These are phyloP conservation scores for Spongia lamella DNA, from an alignment of 37 sponge, comb jelly and placozoan genomes.

Conservation along the genomic window DNA sequence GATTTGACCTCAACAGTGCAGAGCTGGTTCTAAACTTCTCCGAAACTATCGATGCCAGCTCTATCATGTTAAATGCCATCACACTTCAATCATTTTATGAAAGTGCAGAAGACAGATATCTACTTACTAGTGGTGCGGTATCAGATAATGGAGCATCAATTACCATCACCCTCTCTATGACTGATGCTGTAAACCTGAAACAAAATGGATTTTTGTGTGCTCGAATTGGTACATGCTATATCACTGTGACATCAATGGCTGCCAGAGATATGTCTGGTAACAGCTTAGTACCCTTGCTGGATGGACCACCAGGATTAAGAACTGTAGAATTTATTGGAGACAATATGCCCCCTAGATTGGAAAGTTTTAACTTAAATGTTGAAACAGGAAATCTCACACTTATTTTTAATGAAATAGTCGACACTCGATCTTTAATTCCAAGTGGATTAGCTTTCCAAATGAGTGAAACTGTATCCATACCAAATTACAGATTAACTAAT, in stretches of 20 bases:
- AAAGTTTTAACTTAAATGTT: constrained; percentile 66
- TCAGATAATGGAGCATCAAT: constrained; percentile 27
- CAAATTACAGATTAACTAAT: constrained; percentile 69
- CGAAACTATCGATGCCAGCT: constrained; percentile 67
- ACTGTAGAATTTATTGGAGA: constrained; percentile 63
- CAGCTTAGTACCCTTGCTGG: constrained; percentile 19
- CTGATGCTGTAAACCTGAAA: constrained; percentile 63
- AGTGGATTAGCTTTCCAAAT: constrained; percentile 53
- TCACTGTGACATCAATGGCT: constrained; percentile 43
- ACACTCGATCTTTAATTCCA: constrained; percentile 45
- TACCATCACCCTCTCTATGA: constrained; percentile 41
- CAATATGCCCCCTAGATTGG: constrained; percentile 50
- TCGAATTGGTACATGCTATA: constrained; percentile 68
- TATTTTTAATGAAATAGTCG: constrained; percentile 81
- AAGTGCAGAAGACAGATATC: constrained; percentile 33
- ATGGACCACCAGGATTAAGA: constrained; percentile 17
- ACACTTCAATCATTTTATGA: constrained; percentile 60
- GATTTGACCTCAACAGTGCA: constrained; percentile 68
- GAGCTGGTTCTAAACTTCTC: constrained; percentile 68
- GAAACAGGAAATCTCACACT: constrained; percentile 71
- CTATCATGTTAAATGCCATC: constrained; percentile 56
- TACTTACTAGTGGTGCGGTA: constrained; percentile 46
- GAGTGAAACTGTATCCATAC: constrained; percentile 5
- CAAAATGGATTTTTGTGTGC: constrained; percentile 73
- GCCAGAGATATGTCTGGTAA: constrained; percentile 69